Base-by-base conservation (phyloP, 2,113 vertebrate genomes). In the Cromileptes altivelis region DNA sequence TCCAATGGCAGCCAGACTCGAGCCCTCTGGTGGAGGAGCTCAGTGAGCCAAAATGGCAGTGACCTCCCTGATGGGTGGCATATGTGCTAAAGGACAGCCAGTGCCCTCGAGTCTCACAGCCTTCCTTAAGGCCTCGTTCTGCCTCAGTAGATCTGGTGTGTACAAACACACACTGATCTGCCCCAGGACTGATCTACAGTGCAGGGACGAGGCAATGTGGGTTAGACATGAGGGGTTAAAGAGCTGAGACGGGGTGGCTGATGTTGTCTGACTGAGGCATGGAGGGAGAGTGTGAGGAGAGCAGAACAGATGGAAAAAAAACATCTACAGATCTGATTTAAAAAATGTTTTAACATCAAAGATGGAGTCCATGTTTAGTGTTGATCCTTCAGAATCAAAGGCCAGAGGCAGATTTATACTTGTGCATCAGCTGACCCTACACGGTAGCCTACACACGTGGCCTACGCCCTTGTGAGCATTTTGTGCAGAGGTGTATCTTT, bases 21-120 rank as follows among this genome's bases (percentile, higher is more conserved):
- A 50, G 7, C 33, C 21, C 62, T 18, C 37, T 42, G 1, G 2
- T 17, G 49, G 13, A 64, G 19, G 42, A 19, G 70, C 80, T 76
- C 53, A 33, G 42, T 45, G 60, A 72, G 72, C 33, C 72, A 71
- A 78, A 21, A 42, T 45, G 65, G 65, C 80, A 56, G 49, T 12
- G 53, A 53, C 81, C 69, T 78, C 55, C 60, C 81, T 83, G 81
- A 12, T 60, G 45, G 67, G 33, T 68, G 53, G 61, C 74, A 85
- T 70, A 42, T 75, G 71, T 57, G 42, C 71, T 80, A 61, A 85
- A 77, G 61, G 53, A 40, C 61, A 60, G 78, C 67, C 60, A 60
- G 27, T 11, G 45, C 21, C 82, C 82, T n/a, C 15, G 8, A n/a
- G 60, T 17, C 60, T 52, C 49, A 2, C 65, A 45, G 60, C 19